Percentiles rank a stretch among this genome's conserved stretches.
These are phyloP conservation scores for Antheraea pernyi DNA, from an alignment of 1,140 invertebrate genomes.

Conservation along the genomic window DNA sequence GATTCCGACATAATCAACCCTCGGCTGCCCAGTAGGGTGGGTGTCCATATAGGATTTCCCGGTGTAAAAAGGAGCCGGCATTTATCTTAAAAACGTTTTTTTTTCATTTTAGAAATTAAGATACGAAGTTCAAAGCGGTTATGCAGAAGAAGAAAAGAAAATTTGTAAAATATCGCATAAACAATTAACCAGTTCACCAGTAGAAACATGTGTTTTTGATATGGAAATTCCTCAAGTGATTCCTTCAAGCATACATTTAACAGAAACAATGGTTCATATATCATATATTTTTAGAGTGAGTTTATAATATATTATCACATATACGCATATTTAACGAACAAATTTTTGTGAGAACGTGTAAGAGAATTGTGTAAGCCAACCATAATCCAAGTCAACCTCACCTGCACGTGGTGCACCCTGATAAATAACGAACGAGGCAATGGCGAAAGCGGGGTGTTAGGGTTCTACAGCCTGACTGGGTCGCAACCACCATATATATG, in stretches of 20 bases:
- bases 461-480: too few relatives aligned
- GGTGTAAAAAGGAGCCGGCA: too few relatives aligned
- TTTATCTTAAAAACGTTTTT: neutral
- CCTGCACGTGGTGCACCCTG: too few relatives aligned
- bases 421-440: too few relatives aligned
- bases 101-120: constrained; percentile 53
- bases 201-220: constrained; percentile 41
- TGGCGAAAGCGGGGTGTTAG: too few relatives aligned
- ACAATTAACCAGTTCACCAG: constrained; percentile 34
- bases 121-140: constrained; percentile 48
- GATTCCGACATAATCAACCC: too few relatives aligned
- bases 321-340: neutral
- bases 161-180: constrained; percentile 40
- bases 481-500: too few relatives aligned
- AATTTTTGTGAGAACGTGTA: too few relatives aligned
- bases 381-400: too few relatives aligned
- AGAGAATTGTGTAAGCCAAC: too few relatives aligned
- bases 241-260: constrained; percentile 44
- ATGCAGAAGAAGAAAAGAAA: constrained; percentile 44
- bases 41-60: too few relatives aligned
- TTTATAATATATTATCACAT: neutral
- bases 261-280: constrained; percentile 50
- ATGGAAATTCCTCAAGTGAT: constrained; percentile 50
- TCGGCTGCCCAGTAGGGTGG: too few relatives aligned
- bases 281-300: constrained; percentile 56